phyloP scores from a whole-genome alignment of 1,140 invertebrate species.

The Diachasma alloeum region DNA sequence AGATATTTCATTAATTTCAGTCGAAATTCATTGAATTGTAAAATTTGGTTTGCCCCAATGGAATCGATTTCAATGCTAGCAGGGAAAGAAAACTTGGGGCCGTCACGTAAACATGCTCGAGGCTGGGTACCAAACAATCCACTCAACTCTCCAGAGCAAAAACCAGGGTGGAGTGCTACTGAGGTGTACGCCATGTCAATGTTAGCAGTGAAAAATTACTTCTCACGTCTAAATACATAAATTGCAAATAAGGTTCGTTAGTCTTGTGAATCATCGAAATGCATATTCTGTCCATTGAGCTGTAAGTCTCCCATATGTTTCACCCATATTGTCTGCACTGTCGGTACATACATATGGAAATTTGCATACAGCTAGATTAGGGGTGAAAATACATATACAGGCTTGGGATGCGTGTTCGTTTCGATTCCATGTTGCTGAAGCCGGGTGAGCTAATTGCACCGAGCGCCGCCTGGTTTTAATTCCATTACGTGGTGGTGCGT shows the following conservation, averaged over 20 bases:
- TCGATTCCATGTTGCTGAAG: conserved; percentile 15
- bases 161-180: too few relatives aligned
- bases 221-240: not conserved
- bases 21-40: too few relatives aligned
- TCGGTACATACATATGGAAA: not conserved
- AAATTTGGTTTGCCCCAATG: too few relatives aligned
- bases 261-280: not conserved
- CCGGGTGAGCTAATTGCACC: conserved; percentile 44
- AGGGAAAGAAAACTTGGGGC: too few relatives aligned
- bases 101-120: too few relatives aligned
- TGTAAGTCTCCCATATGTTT: conserved; percentile 7
- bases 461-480: conserved; percentile 55
- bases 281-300: not conserved
- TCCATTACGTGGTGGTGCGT: conserved; percentile 47
- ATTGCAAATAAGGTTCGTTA: not conserved
- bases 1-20: too few relatives aligned
- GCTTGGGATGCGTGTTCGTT: conserved; percentile 19
- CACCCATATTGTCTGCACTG: not conserved
- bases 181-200: too few relatives aligned
- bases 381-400: not conserved
- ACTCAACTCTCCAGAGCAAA: too few relatives aligned
- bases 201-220: too few relatives aligned
- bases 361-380: not conserved
- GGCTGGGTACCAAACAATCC: too few relatives aligned
- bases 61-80: too few relatives aligned